Percentiles rank a stretch among this genome's conserved stretches.
phyloP scores from a whole-genome alignment of 2,113 vertebrate genomes.

The Bambusicola thoracicus region DNA sequence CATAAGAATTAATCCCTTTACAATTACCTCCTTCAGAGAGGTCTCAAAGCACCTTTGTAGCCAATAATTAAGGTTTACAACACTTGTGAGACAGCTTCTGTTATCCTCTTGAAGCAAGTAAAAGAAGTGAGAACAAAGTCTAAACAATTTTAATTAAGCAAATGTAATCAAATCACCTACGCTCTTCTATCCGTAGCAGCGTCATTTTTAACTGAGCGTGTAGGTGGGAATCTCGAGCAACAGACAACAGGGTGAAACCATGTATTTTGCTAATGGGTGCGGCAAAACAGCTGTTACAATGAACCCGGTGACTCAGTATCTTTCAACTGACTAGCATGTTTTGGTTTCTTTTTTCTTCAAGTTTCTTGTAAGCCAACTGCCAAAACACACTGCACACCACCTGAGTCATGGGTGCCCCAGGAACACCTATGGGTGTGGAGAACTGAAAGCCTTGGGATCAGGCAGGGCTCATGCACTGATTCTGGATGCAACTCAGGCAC shows the following conservation, averaged over 20 bases:
- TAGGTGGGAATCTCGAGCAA: not conserved
- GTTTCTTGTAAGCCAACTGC: not conserved
- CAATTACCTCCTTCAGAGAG: not conserved
- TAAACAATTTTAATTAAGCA: not conserved
- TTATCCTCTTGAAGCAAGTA: not conserved
- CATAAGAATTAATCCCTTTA: not conserved
- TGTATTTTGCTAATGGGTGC: not conserved
- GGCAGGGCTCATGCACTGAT: not conserved
- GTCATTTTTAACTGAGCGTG: not conserved
- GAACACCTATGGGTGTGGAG: not conserved
- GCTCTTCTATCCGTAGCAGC: not conserved
- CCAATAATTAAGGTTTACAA: not conserved
- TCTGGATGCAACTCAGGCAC: not conserved
- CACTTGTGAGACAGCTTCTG: not conserved
- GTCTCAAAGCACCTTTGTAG: not conserved
- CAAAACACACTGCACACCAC: not conserved
- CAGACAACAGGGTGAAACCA: not conserved
- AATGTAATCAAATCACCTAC: not conserved
- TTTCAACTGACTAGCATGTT: accelerated
- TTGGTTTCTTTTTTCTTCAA: not conserved
- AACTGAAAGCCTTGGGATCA: accelerated
- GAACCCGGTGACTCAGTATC: not conserved
- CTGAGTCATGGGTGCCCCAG: not conserved
- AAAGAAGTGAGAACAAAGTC: not conserved
- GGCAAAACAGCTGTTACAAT: not conserved